Percentiles rank a stretch among this genome's conserved stretches.
phyloP scores from a whole-genome alignment of 1,140 invertebrate genomes.

The Hylyphantes graminicola region DNA sequence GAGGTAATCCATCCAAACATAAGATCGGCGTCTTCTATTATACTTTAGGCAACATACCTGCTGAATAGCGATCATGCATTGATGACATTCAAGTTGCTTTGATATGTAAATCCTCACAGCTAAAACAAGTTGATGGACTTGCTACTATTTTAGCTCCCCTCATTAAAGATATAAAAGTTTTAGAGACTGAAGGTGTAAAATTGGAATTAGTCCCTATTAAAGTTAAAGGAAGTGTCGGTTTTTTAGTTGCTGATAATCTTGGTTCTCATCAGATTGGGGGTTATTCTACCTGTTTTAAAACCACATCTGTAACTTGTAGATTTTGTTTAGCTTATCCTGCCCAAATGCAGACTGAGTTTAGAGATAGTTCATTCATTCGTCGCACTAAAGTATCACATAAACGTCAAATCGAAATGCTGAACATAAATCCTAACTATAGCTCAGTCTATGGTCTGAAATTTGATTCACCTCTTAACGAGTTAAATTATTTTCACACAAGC shows the following conservation, averaged over 20 bases:
- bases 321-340: slow-evolving; percentile 7
- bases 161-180: slow-evolving; percentile 1
- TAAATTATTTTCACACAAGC: slow-evolving; percentile 14
- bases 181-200: slow-evolving; percentile 10
- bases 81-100: slow-evolving; percentile 16
- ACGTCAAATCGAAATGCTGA: background rate
- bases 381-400: background rate
- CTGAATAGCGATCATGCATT: background rate
- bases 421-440: background rate
- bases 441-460: slow-evolving; percentile 18
- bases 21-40: slow-evolving; percentile 11
- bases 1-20: slow-evolving; percentile 21
- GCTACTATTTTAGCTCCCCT: background rate
- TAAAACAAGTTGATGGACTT: background rate
- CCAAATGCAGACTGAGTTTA: slow-evolving; percentile 10
- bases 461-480: slow-evolving; percentile 10
- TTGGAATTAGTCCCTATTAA: background rate
- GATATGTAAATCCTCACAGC: background rate
- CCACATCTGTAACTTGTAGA: background rate
- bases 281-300: background rate
- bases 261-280: slow-evolving; percentile 6
- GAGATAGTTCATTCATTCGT: background rate
- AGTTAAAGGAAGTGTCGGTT: slow-evolving; percentile 22
- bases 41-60: slow-evolving; percentile 13
- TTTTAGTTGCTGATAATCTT: slow-evolving; percentile 12